Conservation (phyloP, 2,797 vertebrate genomes). For the Carapus acus region DNA sequence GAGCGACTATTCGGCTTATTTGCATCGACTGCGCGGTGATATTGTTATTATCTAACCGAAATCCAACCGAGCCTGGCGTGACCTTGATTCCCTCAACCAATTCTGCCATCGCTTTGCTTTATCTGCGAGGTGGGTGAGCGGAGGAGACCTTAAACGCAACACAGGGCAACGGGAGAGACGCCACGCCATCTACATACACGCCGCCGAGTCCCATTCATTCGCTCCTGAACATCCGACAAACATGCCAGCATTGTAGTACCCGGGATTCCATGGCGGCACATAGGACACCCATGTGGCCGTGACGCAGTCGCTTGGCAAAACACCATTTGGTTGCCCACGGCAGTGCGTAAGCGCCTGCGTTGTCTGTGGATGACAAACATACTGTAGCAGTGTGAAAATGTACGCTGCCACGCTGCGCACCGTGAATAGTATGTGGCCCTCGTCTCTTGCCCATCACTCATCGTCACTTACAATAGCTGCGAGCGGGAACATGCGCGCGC, state of each 20-base stretch:
- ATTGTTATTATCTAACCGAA: no score
- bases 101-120: no score
- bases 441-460: constrained; percentile 60
- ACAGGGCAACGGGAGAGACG: no score
- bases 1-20: no score
- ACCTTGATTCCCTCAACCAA: no score
- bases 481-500: constrained; percentile 4
- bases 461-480: constrained; percentile 48
- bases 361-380: constrained; percentile 64
- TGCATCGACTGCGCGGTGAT: no score
- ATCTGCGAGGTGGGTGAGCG: neutral
- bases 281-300: constrained; percentile 60
- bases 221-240: constrained; percentile 34
- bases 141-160: neutral
- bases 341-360: constrained; percentile 66
- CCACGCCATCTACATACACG: no score
- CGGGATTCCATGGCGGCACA: constrained; percentile 54
- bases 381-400: constrained; percentile 62
- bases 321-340: constrained; percentile 61
- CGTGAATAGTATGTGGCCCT: constrained; percentile 57
- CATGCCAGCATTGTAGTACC: constrained; percentile 33
- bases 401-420: constrained; percentile 58
- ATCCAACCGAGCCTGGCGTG: no score
- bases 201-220: constrained; percentile 46
- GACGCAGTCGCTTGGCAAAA: constrained; percentile 68